Evolutionary conservation across 2,888 invertebrate genomes (phyloP).

Genomic region (Ceramica pisi): DNA sequence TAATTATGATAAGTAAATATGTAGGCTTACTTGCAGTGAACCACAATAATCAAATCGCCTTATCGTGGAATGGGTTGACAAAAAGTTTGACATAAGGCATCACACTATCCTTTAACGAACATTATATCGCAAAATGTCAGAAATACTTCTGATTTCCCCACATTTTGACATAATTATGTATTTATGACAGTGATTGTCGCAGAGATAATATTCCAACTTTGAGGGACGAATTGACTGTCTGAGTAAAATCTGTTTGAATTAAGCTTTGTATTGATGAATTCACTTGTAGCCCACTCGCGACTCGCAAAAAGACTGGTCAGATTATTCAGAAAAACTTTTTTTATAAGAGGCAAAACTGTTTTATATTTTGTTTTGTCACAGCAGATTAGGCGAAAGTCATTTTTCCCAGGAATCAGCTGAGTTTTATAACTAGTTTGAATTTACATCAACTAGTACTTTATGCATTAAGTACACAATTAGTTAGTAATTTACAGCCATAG

Average conservation of each 20-base stretch:
- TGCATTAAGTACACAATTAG: neutral
- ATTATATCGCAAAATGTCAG: no score
- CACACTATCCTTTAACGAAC: no score
- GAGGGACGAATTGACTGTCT: no score
- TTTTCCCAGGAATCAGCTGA: neutral
- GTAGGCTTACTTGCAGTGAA: neutral
- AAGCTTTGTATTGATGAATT: no score
- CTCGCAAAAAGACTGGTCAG: no score
- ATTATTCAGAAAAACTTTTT: no score
- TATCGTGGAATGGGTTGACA: neutral
- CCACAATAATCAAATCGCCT: neutral
- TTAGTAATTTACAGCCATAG: conserved; percentile 2
- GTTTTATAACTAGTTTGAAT: conserved; percentile 1
- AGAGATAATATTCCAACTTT: no score
- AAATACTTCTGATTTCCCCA: no score
- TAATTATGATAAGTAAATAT: conserved; percentile 24
- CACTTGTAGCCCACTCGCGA: no score
- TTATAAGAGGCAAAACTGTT: neutral
- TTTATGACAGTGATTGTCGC: no score
- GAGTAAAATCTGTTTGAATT: no score
- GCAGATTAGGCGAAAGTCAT: neutral
- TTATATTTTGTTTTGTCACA: neutral
- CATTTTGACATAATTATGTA: no score
- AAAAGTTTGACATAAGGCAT: neutral
- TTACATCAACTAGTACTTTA: neutral